Evolutionary conservation across 1,140 invertebrate species (phyloP).

Genomic region (Lucilia sericata): DNA sequence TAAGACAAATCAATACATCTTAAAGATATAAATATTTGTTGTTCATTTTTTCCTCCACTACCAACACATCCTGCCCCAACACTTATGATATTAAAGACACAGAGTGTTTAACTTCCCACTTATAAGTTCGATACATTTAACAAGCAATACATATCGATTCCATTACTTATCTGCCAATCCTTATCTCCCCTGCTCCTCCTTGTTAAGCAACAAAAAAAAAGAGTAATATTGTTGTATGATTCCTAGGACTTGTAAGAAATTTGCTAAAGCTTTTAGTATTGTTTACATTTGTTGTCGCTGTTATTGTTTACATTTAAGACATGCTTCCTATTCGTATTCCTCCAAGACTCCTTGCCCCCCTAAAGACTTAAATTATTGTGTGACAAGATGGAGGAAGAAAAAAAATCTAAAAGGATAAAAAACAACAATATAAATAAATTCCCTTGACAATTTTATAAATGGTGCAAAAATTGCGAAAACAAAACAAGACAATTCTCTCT

Average conservation of each 20-base stretch:
- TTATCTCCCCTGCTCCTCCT: too few species aligned
- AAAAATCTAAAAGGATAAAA: not conserved
- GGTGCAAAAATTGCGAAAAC: slow-evolving; percentile 9
- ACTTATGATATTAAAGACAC: not conserved
- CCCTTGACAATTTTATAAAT: slow-evolving; percentile 16
- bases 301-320: slow-evolving; percentile 17
- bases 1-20: not conserved
- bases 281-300: slow-evolving; percentile 5
- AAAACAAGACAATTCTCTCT: not conserved
- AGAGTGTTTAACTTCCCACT: not conserved
- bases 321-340: not conserved
- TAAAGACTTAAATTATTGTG: not conserved
- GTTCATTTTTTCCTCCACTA: not conserved
- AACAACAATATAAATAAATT: slow-evolving; percentile 9
- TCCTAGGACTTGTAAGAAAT: not conserved
- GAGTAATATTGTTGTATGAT: not conserved
- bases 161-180: not conserved
- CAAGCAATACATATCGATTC: not conserved
- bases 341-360: not conserved
- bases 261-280: slow-evolving; percentile 12
- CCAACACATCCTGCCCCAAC: not conserved
- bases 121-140: not conserved
- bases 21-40: not conserved
- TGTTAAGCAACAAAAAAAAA: too few species aligned
- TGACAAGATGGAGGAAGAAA: not conserved